A percentile compares a stretch with the other conserved stretches of the same genome.
phyloP scores from a whole-genome alignment of 2,797 vertebrate species.

The Cryptoprocta ferox region DNA sequence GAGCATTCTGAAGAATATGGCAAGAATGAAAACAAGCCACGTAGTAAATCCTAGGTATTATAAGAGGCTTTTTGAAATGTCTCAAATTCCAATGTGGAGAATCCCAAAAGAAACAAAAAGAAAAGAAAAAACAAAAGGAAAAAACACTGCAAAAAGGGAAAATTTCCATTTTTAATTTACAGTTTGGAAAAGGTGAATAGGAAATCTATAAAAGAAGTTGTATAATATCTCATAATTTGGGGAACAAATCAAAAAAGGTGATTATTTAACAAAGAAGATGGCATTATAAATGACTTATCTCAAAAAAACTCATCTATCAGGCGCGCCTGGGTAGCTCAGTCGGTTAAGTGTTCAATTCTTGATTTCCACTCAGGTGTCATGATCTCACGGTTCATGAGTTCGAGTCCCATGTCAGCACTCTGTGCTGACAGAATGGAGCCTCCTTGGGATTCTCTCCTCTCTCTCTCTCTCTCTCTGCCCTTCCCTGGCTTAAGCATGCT shows the following conservation, averaged over 20 bases:
- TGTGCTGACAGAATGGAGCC: no score
- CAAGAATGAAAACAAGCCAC: neutral
- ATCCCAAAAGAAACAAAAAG: neutral
- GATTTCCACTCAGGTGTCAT: no score
- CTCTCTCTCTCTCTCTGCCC: no score
- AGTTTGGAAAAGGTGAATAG: neutral
- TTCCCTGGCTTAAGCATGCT: no score
- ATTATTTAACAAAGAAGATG: conserved; percentile 5
- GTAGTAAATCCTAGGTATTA: neutral
- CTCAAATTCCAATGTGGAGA: neutral
- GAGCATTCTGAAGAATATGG: neutral
- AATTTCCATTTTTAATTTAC: neutral
- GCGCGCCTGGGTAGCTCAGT: no score
- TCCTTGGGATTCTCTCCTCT: no score
- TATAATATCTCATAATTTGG: neutral
- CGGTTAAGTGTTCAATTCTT: no score
- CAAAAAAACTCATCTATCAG: neutral
- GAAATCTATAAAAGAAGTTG: neutral
- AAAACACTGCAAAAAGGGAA: neutral
- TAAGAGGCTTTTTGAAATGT: neutral
- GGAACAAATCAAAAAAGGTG: neutral
- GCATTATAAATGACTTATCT: neutral
- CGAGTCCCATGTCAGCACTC: no score
- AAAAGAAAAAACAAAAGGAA: no score
- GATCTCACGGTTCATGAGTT: no score